phyloP scores from a whole-genome alignment of 2,797 vertebrate genomes.

The Synanceia verrucosa region DNA sequence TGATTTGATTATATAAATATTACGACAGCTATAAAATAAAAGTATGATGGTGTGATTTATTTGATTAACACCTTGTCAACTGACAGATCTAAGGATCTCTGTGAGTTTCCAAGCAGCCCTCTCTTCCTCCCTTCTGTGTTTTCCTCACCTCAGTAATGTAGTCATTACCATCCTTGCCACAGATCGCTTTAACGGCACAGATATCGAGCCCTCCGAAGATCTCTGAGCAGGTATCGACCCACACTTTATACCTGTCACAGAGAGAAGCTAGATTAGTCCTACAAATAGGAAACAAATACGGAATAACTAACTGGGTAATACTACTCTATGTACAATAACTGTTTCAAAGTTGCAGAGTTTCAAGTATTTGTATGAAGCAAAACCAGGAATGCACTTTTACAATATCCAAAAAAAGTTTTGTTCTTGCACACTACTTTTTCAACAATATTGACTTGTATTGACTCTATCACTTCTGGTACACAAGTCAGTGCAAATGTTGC shows the following conservation, averaged over 20 bases:
- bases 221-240: conserved; percentile 95
- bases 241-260: conserved; percentile 87
- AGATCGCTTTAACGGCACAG: conserved; percentile 98
- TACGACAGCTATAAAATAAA: neutral
- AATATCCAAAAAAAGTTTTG: neutral
- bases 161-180: conserved; percentile 98
- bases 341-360: neutral
- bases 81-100: neutral
- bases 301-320: too few relatives aligned
- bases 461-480: neutral
- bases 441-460: conserved; percentile 23
- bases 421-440: conserved; percentile 2
- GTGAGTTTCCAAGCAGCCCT: neutral
- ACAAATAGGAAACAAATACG: neutral
- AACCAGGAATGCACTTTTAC: neutral
- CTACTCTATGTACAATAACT: neutral
- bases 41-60: neutral
- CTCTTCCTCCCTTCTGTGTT: neutral
- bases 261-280: conserved; percentile 7
- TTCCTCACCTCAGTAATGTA: conserved; percentile 96
- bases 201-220: conserved; percentile 96
- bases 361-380: neutral
- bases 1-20: too few relatives aligned
- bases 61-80: neutral
- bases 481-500: neutral